Evolutionary conservation across 2,113 vertebrate genomes (phyloP), one percentile per base, ranked within the genome.

Genomic region (Sminthopsis crassicaudata): DNA sequence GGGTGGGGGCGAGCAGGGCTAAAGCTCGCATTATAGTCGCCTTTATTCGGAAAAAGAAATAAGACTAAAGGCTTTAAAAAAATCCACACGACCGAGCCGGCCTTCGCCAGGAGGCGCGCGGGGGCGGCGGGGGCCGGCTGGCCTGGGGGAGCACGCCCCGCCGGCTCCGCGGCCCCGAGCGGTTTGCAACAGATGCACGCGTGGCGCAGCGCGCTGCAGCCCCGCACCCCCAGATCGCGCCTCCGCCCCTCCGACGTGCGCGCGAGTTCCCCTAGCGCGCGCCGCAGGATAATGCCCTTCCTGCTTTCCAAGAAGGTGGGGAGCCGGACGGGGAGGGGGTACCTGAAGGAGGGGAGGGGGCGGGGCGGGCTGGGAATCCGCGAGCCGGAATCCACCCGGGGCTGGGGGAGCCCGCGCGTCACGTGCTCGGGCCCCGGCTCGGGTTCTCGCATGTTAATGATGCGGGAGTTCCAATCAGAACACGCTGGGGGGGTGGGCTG

Each of bases 391-490:
- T 95, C 97, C 96, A 30, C 89, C 90, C 88, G 42, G 92, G 97
- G 95, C 90, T 96, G 97, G 95, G 95, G 46, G 92, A 92, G 95
- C 94, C 89, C 46, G 95, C 89, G 54, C 90, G 93, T 98, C 98
- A 98, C 98, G 98, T 97, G 97, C 88, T 88, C 95, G 52, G 26
- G 16, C 10, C 50, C n/a, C 27, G 2, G 48, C 26, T 25, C 93
- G 24, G 0, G 50, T 94, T 96, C 95, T 92, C 94, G 96, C 96
- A 96, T 93, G 94, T 96, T 97, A 95, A 97, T 95, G 90, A 96
- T 54, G 96, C 94, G 95, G 96, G 96, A 95, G 96, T 97, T 98
- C 97, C 98, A 97, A 97, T 97, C 97, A 96, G 97, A 93, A 94
- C 93, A 97, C 97, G 95, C 96, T 92, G 97, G 96, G 98, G 98